Evolutionary conservation across 2,113 vertebrate species (phyloP).

Genomic region (Falcunculus frontatus): DNA sequence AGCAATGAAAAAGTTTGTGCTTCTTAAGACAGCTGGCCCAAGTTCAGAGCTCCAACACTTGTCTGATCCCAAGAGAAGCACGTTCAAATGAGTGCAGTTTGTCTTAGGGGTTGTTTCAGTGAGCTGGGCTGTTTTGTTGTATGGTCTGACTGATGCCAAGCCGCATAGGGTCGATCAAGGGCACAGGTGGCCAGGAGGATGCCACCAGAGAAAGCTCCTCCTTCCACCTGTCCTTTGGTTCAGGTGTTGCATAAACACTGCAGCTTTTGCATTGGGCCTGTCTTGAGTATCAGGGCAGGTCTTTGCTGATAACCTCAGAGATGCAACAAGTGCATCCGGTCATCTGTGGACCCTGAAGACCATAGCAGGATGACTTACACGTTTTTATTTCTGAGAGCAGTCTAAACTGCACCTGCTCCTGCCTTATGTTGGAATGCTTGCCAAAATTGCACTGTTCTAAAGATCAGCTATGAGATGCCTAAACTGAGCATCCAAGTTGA

Average conservation of each 20-base stretch:
- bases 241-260: neutral
- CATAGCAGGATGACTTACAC: accelerated
- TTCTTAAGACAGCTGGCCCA: neutral
- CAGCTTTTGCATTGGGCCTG: neutral
- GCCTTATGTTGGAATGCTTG: neutral
- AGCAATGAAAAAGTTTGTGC: neutral
- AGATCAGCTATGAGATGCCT: neutral
- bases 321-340: neutral
- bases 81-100: neutral
- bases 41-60: neutral
- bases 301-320: neutral
- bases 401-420: neutral
- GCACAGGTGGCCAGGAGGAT: neutral
- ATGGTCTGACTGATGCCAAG: accelerated
- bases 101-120: neutral
- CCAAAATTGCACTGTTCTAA: neutral
- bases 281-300: neutral
- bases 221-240: neutral
- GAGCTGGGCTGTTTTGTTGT: neutral
- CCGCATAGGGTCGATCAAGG: accelerated
- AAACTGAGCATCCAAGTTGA: neutral
- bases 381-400: neutral
- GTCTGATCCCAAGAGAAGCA: neutral
- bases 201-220: neutral
- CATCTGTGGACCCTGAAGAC: neutral